phyloP scores from a whole-genome alignment of 1,140 invertebrate genomes.

The Fopius arisanus region DNA sequence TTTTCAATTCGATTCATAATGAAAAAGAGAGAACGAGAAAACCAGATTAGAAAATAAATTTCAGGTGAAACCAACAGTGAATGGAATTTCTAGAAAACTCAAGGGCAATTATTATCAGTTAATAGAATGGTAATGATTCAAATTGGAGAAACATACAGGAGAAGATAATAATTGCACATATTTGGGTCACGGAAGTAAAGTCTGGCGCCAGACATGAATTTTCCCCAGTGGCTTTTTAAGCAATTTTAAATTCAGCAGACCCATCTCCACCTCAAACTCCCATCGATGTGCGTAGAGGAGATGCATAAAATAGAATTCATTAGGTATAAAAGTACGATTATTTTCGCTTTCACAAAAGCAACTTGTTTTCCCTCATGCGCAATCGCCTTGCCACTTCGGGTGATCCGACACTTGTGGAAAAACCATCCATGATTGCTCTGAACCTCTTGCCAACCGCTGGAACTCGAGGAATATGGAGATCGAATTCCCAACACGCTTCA shows the following conservation, averaged over 20 bases:
- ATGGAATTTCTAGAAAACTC: not conserved
- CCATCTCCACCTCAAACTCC: not conserved
- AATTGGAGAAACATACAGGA: not conserved
- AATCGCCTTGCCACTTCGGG: not conserved
- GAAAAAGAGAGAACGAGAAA: not conserved
- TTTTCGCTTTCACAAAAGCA: constrained; percentile 47
- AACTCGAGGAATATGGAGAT: not conserved
- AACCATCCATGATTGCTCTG: not conserved
- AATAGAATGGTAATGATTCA: not conserved
- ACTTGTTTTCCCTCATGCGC: not conserved
- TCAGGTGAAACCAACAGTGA: not conserved
- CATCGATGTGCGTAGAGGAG: not conserved
- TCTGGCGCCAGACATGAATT: not conserved
- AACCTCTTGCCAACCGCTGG: not conserved
- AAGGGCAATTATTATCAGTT: not conserved
- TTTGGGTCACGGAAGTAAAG: not conserved
- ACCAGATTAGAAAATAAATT: not conserved
- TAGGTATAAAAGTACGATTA: constrained; percentile 28
- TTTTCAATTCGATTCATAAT: not conserved
- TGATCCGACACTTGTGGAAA: constrained; percentile 7
- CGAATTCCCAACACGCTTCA: constrained; percentile 10
- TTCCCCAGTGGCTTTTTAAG: not conserved
- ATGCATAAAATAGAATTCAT: not conserved
- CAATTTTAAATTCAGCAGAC: not conserved
- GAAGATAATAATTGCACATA: not conserved